These are phyloP conservation scores for Champsocephalus gunnari DNA, from an alignment of 2,797 vertebrate genomes.

Conservation along the genomic window DNA sequence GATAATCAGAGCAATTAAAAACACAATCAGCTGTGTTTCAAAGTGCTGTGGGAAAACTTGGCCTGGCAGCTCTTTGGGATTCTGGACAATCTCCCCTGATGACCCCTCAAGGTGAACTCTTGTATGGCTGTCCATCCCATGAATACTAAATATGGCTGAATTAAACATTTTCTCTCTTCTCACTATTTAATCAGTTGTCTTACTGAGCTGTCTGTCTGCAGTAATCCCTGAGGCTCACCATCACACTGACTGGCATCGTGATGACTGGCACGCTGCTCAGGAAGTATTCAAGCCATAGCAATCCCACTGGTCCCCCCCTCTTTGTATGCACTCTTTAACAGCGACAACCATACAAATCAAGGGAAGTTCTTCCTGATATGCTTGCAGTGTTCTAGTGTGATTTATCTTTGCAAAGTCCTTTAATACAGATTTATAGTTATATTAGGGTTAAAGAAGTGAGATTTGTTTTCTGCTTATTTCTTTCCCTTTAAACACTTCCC, in stretches of 20 bases:
- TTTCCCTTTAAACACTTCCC: constrained; percentile 1
- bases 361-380: constrained; percentile 15
- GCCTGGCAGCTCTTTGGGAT: constrained; percentile 78
- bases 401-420: constrained; percentile 21
- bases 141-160: constrained; percentile 84
- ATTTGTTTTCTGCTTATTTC: constrained; percentile 5
- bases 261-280: constrained; percentile 55
- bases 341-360: constrained; percentile 29
- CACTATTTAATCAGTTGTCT: constrained; percentile 85
- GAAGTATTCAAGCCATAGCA: constrained; percentile 48
- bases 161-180: constrained; percentile 82
- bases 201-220: constrained; percentile 75
- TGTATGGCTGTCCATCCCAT: constrained; percentile 74
- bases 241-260: constrained; percentile 75
- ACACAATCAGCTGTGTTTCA: constrained; percentile 81
- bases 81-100: constrained; percentile 74
- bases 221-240: constrained; percentile 74
- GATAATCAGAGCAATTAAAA: constrained; percentile 85
- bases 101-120: constrained; percentile 86
- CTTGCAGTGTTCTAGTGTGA: constrained; percentile 12
- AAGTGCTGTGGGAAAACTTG: constrained; percentile 71
- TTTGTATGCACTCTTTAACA: constrained; percentile 33
- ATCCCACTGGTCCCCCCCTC: constrained; percentile 42
- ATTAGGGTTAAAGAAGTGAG: constrained; percentile 7
- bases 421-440: constrained; percentile 6